Percentiles rank a stretch among this genome's conserved stretches.
Evolutionary conservation across 2,797 vertebrate genomes (phyloP).

Genomic region (Nannoperca obscura): DNA sequence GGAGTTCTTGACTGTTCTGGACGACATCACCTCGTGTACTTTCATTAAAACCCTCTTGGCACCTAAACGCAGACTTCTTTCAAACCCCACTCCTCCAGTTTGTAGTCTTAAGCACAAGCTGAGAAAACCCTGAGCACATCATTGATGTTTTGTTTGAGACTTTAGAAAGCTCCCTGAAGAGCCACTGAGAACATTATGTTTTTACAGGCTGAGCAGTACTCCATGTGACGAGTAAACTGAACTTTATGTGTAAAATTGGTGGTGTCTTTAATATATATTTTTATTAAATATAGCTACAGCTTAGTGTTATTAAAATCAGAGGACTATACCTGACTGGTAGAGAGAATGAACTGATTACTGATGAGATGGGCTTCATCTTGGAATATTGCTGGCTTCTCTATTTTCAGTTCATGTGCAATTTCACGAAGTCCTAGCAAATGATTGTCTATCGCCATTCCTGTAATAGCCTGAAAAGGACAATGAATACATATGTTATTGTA

Average conservation of each 20-base stretch:
- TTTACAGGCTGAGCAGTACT: neutral
- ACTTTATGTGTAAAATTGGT: neutral
- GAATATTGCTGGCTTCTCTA: constrained; percentile 92
- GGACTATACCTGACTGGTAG: constrained; percentile 93
- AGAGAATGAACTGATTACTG: constrained; percentile 94
- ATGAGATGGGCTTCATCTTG: constrained; percentile 90
- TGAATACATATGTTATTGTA: neutral
- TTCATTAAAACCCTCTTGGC: neutral
- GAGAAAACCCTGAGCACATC: neutral
- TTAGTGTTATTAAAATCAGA: constrained; percentile 15
- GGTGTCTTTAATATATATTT: neutral
- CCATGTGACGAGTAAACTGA: neutral
- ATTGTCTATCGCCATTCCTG: constrained; percentile 96
- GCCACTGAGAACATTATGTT: neutral
- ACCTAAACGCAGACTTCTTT: neutral
- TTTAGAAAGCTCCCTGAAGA: neutral
- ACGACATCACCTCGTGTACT: neutral
- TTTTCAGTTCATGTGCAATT: constrained; percentile 87
- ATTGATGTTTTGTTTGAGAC: neutral
- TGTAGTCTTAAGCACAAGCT: neutral
- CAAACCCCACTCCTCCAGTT: neutral
- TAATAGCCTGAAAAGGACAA: constrained; percentile 86
- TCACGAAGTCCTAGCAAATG: constrained; percentile 93
- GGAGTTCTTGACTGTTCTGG: neutral
- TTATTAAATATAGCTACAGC: neutral